A percentile compares a stretch with the other conserved stretches of the same genome.
Conservation (phyloP, 2,113 vertebrate genomes). For the Ornithorhynchus anatinus region DNA sequence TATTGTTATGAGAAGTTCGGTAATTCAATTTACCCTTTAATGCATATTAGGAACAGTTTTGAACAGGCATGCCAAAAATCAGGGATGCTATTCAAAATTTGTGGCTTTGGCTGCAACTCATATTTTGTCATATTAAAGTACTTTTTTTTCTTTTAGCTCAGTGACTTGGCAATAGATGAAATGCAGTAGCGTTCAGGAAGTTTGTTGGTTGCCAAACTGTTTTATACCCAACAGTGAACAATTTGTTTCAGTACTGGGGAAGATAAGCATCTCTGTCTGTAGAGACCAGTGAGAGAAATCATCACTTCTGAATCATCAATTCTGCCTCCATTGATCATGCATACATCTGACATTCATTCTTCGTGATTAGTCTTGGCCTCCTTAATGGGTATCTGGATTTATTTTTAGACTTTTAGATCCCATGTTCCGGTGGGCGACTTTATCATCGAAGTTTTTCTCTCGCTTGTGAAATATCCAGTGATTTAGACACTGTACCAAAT, state of each 20-base stretch:
- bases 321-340: neutral
- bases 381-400: neutral
- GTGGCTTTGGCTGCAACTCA: neutral
- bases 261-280: neutral
- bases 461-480: no score
- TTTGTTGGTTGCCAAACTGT: neutral
- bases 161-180: neutral
- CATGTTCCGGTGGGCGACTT: no score
- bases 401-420: no score
- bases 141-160: neutral
- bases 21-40: neutral
- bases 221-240: neutral
- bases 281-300: neutral
- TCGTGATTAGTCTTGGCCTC: neutral
- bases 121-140: neutral
- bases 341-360: neutral
- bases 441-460: no score
- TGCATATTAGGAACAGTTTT: neutral
- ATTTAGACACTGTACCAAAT: no score
- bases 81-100: neutral
- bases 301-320: neutral
- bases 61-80: neutral
- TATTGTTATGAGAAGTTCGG: neutral
- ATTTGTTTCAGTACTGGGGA: neutral
- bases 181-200: neutral